Evolutionary conservation across 2,113 vertebrate species (phyloP).

Genomic region (Chlamydotis undulata): DNA sequence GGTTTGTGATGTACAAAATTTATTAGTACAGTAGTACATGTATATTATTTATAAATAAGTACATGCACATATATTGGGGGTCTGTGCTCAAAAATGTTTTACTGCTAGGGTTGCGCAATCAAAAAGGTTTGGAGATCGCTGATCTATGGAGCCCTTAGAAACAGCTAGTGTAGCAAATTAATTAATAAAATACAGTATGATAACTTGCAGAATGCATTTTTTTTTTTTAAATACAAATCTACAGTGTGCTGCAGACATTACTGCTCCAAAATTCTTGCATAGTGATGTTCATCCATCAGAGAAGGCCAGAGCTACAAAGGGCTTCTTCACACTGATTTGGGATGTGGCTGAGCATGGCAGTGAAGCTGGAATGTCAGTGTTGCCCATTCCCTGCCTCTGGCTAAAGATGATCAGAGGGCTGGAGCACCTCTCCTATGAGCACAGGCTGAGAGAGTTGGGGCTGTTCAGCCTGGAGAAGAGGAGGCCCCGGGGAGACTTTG

Average conservation of each 20-base stretch:
- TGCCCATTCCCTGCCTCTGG: neutral
- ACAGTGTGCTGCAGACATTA: neutral
- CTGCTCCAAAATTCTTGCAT: neutral
- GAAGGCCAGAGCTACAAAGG: neutral
- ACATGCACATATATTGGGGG: neutral
- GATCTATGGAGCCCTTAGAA: neutral
- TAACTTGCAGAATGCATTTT: neutral
- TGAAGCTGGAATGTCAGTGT: neutral
- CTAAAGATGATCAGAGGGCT: neutral
- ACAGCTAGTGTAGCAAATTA: neutral
- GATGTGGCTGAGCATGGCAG: neutral
- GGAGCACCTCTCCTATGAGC: too few relatives aligned
- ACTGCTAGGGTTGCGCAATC: neutral
- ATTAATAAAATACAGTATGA: neutral
- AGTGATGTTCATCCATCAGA: neutral
- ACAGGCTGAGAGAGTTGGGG: too few relatives aligned
- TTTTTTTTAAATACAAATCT: neutral
- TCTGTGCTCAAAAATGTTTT: neutral
- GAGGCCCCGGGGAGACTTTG: too few relatives aligned
- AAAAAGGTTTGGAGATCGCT: neutral
- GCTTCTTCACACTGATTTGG: neutral
- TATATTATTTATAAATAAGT: neutral
- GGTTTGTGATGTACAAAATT: neutral
- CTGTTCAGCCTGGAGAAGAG: too few relatives aligned
- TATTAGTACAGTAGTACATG: neutral